These are phyloP conservation scores for Cygnus atratus DNA, from an alignment of 2,113 vertebrate genomes.

Conservation along the genomic window DNA sequence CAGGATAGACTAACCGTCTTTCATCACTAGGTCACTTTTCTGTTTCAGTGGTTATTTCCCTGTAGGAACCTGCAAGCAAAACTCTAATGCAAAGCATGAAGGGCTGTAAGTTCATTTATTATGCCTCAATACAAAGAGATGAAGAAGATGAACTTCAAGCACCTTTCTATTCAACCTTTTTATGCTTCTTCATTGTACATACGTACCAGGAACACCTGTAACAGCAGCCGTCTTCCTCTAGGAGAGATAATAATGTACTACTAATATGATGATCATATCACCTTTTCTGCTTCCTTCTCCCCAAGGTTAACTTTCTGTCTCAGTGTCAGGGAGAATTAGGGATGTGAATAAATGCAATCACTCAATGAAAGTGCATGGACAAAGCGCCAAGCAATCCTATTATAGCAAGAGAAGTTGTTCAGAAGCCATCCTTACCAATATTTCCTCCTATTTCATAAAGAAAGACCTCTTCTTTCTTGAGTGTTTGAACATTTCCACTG, in stretches of 20 bases:
- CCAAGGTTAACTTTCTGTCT: neutral
- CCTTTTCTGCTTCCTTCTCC: neutral
- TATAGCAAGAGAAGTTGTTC: neutral
- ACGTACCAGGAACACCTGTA: neutral
- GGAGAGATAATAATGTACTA: neutral
- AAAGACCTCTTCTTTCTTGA: conserved; percentile 89
- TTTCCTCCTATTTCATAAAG: conserved; percentile 98
- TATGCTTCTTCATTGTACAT: neutral
- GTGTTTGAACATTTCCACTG: conserved; percentile 77
- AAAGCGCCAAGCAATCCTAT: neutral
- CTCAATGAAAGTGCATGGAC: neutral
- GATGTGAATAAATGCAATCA: neutral
- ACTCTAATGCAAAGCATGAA: neutral
- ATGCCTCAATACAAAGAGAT: neutral
- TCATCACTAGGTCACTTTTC: neutral
- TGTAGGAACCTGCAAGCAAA: neutral
- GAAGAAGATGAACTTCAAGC: conserved; percentile 2
- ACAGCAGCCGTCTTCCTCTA: neutral
- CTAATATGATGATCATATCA: neutral
- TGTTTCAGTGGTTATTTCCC: neutral
- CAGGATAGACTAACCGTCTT: neutral
- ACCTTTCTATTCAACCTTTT: neutral
- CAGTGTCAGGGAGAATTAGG: neutral
- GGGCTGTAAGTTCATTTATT: neutral
- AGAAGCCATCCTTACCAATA: conserved; percentile 87